phyloP scores from a whole-genome alignment of 2,888 invertebrate genomes.

The Leptura quadrifasciata region DNA sequence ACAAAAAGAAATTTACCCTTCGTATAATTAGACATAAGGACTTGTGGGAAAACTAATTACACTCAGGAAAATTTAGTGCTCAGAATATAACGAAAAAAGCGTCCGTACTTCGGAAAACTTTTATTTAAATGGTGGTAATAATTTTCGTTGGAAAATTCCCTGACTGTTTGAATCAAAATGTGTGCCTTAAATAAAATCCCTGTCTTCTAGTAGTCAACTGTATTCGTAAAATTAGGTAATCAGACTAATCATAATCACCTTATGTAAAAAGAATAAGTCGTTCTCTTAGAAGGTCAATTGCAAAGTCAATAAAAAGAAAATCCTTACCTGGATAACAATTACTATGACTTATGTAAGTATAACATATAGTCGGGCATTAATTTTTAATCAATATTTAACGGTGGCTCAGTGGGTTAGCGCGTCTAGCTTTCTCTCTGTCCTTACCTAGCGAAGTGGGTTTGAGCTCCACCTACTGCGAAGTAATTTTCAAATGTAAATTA shows the following conservation, averaged over 20 bases:
- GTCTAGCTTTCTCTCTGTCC: too few relatives aligned
- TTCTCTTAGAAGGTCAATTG: neutral
- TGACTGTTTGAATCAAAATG: conserved; percentile 17
- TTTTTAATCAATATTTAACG: too few relatives aligned
- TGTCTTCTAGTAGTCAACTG: neutral
- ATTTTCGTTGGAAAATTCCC: conserved; percentile 22
- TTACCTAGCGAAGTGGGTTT: too few relatives aligned
- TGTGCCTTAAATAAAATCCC: conserved; percentile 4
- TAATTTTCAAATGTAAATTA: too few relatives aligned
- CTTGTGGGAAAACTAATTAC: conserved; percentile 62
- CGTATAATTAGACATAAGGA: conserved; percentile 64
- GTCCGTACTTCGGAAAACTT: conserved; percentile 47
- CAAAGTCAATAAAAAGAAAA: too few relatives aligned
- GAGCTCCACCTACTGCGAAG: too few relatives aligned
- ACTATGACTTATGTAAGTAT: too few relatives aligned
- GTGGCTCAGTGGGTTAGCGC: too few relatives aligned
- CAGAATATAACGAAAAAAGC: conserved; percentile 49
- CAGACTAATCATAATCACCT: neutral
- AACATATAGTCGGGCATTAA: too few relatives aligned
- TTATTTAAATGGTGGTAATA: conserved; percentile 42
- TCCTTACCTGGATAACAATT: too few relatives aligned
- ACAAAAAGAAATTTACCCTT: conserved; percentile 59
- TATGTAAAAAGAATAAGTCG: neutral
- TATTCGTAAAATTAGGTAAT: neutral
- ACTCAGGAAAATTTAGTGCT: conserved; percentile 56